Evolutionary conservation across 2,797 vertebrate species (phyloP), one percentile per base, ranked within the genome.

Genomic region (Bryconaethiops microstoma): DNA sequence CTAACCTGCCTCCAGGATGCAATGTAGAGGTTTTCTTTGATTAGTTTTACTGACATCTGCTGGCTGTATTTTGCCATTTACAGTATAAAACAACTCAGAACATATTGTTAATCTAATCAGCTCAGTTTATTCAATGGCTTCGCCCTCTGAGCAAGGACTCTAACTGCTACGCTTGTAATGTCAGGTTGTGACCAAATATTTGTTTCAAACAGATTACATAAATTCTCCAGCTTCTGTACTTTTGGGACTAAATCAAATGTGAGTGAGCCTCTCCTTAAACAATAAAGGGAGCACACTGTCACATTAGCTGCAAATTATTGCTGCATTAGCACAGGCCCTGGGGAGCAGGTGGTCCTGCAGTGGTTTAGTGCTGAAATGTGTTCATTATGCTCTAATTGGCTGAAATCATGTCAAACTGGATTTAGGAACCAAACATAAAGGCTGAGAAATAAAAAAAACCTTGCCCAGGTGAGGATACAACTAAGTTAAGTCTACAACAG

Each of bases 1-100:
- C 5, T 14, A 21, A 6, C 42, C 42, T 23, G 64, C 65, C 65
- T 48, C 65, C 40, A 48, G 45, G n/a, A 6, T 68, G 29, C 64
- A 13, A 16, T 25, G 14, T 8, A 1, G 3, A 12, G 21, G 42
- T 12, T 25, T 70, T 54, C 6, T 21, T 45, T 45, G 10, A 25
- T 73, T 59, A 59, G 19, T 69, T 74, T 54, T 79, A 81, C 68
- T 81, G 85, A 50, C 83, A 67, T 71, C 88, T 86, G 69, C 79
- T 86, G 88, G 81, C 59, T 9, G 35, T 5, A 60, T n/a, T 40
- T 25, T 40, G 25, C 7, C 5, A 14, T 39, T 48, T 14, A 40
- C 55, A 39, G 10, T 25, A 62, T 25, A 52, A 21, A 54, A 52
- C 52, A 19, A n/a, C 29, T 40, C 25, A n/a, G 25, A 35, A 40